phyloP scores from a whole-genome alignment of 2,888 invertebrate genomes.

The Lithophane socia region DNA sequence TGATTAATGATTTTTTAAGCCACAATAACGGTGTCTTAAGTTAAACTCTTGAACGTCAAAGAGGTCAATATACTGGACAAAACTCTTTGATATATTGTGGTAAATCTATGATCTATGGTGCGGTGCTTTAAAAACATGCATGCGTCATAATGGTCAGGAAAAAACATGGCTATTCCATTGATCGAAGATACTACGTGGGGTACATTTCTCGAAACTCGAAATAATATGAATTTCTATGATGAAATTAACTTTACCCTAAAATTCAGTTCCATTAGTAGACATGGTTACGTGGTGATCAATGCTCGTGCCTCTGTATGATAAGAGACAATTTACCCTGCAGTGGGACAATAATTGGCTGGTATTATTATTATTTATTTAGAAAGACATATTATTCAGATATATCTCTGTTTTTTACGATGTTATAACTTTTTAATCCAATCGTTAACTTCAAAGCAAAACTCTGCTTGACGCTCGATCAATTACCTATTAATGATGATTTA shows the following conservation, averaged over 20 bases:
- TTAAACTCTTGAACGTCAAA: slow-evolving; percentile 34
- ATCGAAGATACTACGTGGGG: slow-evolving; percentile 2
- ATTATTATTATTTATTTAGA: background rate
- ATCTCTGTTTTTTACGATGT: background rate
- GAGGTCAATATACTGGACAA: slow-evolving; percentile 55
- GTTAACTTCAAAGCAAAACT: slow-evolving; percentile 31
- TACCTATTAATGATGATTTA: slow-evolving; percentile 36
- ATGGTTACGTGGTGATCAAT: too few species aligned
- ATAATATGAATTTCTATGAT: background rate
- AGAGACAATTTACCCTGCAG: too few species aligned
- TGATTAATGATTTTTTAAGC: slow-evolving; percentile 58
- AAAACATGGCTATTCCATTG: slow-evolving; percentile 7
- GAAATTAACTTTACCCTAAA: background rate
- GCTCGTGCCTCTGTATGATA: too few species aligned
- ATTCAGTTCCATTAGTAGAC: background rate
- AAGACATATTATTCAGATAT: background rate
- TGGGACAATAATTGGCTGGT: too few species aligned
- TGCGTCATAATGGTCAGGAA: slow-evolving; percentile 37
- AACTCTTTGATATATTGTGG: slow-evolving; percentile 52
- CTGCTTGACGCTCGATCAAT: slow-evolving; percentile 17
- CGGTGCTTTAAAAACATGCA: slow-evolving; percentile 3
- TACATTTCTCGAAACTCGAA: background rate
- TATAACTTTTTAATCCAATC: slow-evolving; percentile 12
- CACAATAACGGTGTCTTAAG: slow-evolving; percentile 55
- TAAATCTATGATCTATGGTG: slow-evolving; percentile 49